Evolutionary conservation across 2,113 vertebrate genomes (phyloP).

Genomic region (Halichoerus grypus): DNA sequence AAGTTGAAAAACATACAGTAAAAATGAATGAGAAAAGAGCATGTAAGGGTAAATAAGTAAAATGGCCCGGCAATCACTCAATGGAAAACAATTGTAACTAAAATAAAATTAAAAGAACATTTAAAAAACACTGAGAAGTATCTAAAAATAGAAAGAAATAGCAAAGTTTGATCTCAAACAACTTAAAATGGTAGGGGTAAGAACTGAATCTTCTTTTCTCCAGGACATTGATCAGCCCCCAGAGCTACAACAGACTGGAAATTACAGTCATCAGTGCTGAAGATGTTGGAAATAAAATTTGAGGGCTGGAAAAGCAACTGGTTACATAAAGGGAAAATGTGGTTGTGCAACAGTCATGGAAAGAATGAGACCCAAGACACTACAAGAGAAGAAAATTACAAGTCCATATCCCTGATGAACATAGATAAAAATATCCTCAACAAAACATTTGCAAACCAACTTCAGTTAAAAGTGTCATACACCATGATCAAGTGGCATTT

Average conservation of each 20-base stretch:
- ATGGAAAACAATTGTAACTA: neutral
- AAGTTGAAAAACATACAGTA: neutral
- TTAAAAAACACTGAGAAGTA: neutral
- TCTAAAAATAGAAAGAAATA: neutral
- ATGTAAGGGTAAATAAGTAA: neutral
- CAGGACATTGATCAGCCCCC: neutral
- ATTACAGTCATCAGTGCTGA: neutral
- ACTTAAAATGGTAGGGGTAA: neutral
- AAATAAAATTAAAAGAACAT: neutral
- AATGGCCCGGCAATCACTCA: neutral
- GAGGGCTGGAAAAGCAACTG: neutral
- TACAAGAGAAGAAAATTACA: neutral
- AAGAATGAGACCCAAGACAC: neutral
- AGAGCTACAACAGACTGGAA: neutral
- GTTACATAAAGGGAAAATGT: neutral
- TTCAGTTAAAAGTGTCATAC: neutral
- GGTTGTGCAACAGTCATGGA: neutral
- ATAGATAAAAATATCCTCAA: neutral
- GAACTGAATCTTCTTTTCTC: neutral
- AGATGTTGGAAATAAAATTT: neutral
- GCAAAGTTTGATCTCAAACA: neutral
- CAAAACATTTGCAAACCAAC: neutral
- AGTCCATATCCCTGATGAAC: neutral
- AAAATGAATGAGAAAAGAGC: neutral
- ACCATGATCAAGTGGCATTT: neutral